phyloP scores from a whole-genome alignment of 2,797 vertebrate genomes.

The Hypotaenidia okinawae region DNA sequence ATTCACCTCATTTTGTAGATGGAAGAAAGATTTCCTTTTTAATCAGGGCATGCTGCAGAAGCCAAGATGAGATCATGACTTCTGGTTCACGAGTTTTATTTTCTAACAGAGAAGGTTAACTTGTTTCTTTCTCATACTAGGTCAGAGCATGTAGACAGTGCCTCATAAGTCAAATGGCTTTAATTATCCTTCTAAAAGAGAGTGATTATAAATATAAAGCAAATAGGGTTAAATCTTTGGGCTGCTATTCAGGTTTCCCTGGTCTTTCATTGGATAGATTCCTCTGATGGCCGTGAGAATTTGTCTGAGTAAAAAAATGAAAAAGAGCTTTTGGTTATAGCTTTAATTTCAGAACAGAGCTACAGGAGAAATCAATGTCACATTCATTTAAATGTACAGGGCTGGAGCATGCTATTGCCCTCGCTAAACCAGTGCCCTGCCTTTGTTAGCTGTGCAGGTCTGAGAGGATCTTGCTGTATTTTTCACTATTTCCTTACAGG shows the following conservation, averaged over 20 bases:
- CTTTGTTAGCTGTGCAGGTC: background rate
- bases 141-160: background rate
- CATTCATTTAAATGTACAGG: conserved; percentile 6
- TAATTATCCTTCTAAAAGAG: conserved; percentile 17
- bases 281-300: background rate
- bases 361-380: conserved; percentile 29
- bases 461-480: background rate
- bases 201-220: conserved; percentile 3
- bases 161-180: background rate
- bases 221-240: conserved; percentile 5
- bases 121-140: background rate
- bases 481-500: background rate
- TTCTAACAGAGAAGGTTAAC: background rate
- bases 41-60: background rate
- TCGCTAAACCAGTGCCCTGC: background rate
- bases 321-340: background rate
- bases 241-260: background rate
- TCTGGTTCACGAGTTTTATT: background rate
- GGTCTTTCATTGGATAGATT: background rate
- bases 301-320: background rate
- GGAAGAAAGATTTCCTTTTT: conserved; percentile 26
- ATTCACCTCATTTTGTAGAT: background rate
- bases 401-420: background rate
- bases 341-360: conserved; percentile 32
- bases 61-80: conserved; percentile 23